Base-by-base conservation (phyloP, 2,113 vertebrate genomes). In the Antechinus flavipes region DNA sequence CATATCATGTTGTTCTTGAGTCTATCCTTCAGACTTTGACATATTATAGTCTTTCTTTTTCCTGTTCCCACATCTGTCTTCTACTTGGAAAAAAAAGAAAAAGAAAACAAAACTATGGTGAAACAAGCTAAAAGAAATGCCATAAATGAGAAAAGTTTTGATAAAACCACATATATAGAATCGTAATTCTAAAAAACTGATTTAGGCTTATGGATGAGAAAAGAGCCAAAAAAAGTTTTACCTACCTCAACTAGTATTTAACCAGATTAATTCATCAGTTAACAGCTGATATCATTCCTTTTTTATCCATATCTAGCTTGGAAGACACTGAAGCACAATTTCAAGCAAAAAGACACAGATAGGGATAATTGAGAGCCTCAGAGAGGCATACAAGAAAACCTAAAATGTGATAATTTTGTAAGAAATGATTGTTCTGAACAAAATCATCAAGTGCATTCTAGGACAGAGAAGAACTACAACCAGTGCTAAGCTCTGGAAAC, bases 61-160 rank as follows among this genome's bases (percentile, higher is more conserved):
- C 11, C 35, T 3, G 4, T 76, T 94, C 30, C n/a, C 91, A 91
- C 14, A 93, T 30, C 3, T 68, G 30, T n/a, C 30, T n/a, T 68
- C 61, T 68, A 3, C 52, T 58, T 56, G 52, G 95, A 42, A 11
- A 11, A 94, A 91, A 90, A 54, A 76, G 93, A 91, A 68, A 93
- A 76, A 30, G 27, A 54, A 90, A 54, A 92, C 26, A 47, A 89
- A 3, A 8, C 11, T 47, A 49, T n/a, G 93, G 94, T 90, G 2
- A 84, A 9, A 50, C 4, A 42, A 61, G 47, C 8, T 91, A 54
- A 23, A 89, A 58, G 58, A 93, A 35, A 94, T 0, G 61, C 61
- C 4, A 93, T 94, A 94, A 95, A 90, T 49, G 54, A 89, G 19
- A 35, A 49, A 35, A 3, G 10, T 90, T 4, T 95, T 93, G 61